Evolutionary conservation across 2,888 invertebrate genomes (phyloP), one percentile per base, ranked within the genome.

Genomic region (Tortrix viridana): DNA sequence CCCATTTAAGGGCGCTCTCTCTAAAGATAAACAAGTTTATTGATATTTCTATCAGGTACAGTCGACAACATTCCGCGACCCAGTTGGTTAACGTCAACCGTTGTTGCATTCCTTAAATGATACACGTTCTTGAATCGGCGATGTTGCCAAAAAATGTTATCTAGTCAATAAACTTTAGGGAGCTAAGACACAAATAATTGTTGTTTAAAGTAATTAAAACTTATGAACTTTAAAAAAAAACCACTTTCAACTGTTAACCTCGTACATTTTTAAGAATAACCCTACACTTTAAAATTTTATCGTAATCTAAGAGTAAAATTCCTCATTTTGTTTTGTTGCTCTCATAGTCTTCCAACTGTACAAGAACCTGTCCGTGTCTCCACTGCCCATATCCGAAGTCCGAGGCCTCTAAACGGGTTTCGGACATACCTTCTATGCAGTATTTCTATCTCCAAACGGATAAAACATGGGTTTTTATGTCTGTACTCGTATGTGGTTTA

Each of bases 11-110:
- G 81, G 78, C 75, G 75, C 71, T 66, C 82, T 82, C 74, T 79
- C 81, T 73, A 69, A 64, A 81, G 79, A 79, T 82, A 81, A 84
- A 82, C 81, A 71, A 76, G 83, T 82, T 81, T 84, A 83, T 83
- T 84, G 81, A 81, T 85, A 85, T 84, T 82, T 76, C 77, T 80
- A 72, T 80, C 73, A 67, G 65, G 79, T 58, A 63, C 63, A 58
- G 57, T 63, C 22, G n/a, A 22, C 56, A 12, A 6, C 16, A 37
- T 22, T 37, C 38, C 20, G 49, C 32, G 9, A 32, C 12, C 12
- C 32, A 32, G 32, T 32, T 32, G 32, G 12, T 12, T 1, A 7
- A 12, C 12, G 32, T 32, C 32, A 32, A 32, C 32, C 32, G 12
- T 32, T 12, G 12, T 32, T 12, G 12, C 9, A 32, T 32, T 32